Evolutionary conservation across 2,888 invertebrate genomes (phyloP).

Genomic region (Philereme vetulata): DNA sequence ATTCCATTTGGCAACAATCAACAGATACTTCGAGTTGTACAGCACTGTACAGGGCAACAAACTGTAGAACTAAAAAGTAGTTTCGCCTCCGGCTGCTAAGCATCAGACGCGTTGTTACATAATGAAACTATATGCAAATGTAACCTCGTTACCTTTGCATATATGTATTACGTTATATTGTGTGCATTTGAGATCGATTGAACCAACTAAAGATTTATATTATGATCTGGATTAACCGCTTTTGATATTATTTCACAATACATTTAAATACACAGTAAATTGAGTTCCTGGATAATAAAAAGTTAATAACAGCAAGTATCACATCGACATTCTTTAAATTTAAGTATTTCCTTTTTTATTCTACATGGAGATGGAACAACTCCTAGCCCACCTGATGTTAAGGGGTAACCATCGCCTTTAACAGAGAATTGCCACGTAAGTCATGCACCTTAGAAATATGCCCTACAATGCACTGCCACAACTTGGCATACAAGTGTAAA

Average conservation of each 20-base stretch:
- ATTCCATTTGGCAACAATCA: background rate
- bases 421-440: too few relatives aligned
- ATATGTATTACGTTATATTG: conserved; percentile 31
- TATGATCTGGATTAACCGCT: conserved; percentile 10
- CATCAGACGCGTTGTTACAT: conserved; percentile 34
- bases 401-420: too few relatives aligned
- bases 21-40: conserved; percentile 2
- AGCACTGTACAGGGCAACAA: conserved; percentile 30
- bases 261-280: background rate
- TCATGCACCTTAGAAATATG: too few relatives aligned
- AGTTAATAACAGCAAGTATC: too few relatives aligned
- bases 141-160: conserved; percentile 31
- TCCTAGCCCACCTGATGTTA: too few relatives aligned
- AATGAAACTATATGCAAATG: conserved; percentile 32
- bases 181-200: conserved; percentile 29
- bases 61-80: conserved; percentile 39
- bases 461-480: too few relatives aligned
- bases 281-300: too few relatives aligned
- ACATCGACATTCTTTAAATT: too few relatives aligned
- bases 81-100: conserved; percentile 35
- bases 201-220: conserved; percentile 28
- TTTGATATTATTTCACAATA: background rate
- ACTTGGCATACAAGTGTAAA: too few relatives aligned
- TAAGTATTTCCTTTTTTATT: too few relatives aligned
- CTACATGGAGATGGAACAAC: too few relatives aligned